Evolutionary conservation across 2,888 invertebrate genomes (phyloP), one percentile per base, ranked within the genome.

Genomic region (Tiphia femorata): DNA sequence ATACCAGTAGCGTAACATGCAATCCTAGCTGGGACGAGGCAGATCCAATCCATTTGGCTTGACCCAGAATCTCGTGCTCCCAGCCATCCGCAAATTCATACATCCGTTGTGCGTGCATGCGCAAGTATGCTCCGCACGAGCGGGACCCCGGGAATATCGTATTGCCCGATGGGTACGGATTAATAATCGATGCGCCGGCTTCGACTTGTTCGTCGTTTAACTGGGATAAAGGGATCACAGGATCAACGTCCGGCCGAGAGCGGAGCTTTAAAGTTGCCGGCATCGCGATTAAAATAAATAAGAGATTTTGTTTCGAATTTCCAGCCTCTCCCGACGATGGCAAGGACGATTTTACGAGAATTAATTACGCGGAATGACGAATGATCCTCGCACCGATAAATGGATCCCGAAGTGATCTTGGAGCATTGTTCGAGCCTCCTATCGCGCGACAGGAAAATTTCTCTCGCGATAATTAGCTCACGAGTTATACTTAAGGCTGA

Each of bases 1-100:
- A 71, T 70, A 59, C 59, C 60, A 55, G 54, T 47, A 25, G 50
- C 48, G 33, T 14, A n/a, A 33, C 48, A 29, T 54, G 46, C 50
- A 50, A 66, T 60, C 49, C 58, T 10, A n/a, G 1, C 29, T 25
- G 29, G 5, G 16, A n/a, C 43, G 10, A 14, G n/a, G 20, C 53
- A 64, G 66, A 65, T 65, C 66, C 64, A 72, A 70, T 70, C 68
- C 71, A 71, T 76, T 65, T 68, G 56, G 65, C 47, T 44, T 76
- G 72, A 74, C 75, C 75, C 55, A 68, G 76, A 70, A 75, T 75
- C 41, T 52, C 41, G 46, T 49, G 52, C 44, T 59, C 47, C n/a
- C 25, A 27, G 19, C 29, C n/a, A 25, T 29, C 23, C 27, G 30
- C 21, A 62, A 54, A 57, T 63, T 63, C 62, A 38, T 63, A 33